These are phyloP conservation scores for Orchesella flavescens DNA, from an alignment of 2,888 invertebrate species.

Conservation along the genomic window DNA sequence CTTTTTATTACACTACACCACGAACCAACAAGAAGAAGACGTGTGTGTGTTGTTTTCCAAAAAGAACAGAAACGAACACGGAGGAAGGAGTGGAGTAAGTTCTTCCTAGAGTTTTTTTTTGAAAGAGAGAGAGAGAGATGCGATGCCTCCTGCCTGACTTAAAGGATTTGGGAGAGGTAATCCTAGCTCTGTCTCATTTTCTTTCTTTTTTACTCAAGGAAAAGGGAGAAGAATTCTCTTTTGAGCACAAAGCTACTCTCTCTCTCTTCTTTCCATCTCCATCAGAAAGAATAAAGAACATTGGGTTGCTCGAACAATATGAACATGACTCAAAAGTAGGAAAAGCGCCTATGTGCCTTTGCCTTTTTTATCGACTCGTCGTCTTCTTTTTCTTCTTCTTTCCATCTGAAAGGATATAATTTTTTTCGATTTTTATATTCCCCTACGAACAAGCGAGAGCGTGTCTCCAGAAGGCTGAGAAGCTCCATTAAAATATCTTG, in stretches of 20 bases:
- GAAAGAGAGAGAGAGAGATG: constrained; percentile 25
- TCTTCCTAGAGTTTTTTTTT: constrained; percentile 28
- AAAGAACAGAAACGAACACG: neutral
- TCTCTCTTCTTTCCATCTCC: constrained; percentile 15
- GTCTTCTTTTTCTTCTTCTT: too few relatives aligned
- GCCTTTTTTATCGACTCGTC: too few relatives aligned
- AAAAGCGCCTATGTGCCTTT: neutral
- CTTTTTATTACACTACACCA: constrained; percentile 54
- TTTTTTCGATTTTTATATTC: neutral
- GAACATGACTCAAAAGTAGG: neutral
- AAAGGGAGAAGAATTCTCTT: neutral
- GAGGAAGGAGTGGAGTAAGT: neutral
- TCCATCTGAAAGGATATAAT: neutral
- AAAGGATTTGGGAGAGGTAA: constrained; percentile 62
- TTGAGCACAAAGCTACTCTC: constrained; percentile 23
- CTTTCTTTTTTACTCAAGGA: constrained; percentile 48
- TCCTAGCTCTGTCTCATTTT: constrained; percentile 62
- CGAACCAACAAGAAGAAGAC: constrained; percentile 11
- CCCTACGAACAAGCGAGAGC: too few relatives aligned
- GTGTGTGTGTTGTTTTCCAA: neutral
- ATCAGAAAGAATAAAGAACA: constrained; percentile 29
- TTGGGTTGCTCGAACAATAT: constrained; percentile 20
- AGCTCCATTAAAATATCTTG: too few relatives aligned
- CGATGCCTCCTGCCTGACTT: constrained; percentile 61
- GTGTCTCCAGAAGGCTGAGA: too few relatives aligned